Evolutionary conservation across 2,888 invertebrate species (phyloP), one percentile per base, ranked within the genome.

Genomic region (Drosophila cognata): DNA sequence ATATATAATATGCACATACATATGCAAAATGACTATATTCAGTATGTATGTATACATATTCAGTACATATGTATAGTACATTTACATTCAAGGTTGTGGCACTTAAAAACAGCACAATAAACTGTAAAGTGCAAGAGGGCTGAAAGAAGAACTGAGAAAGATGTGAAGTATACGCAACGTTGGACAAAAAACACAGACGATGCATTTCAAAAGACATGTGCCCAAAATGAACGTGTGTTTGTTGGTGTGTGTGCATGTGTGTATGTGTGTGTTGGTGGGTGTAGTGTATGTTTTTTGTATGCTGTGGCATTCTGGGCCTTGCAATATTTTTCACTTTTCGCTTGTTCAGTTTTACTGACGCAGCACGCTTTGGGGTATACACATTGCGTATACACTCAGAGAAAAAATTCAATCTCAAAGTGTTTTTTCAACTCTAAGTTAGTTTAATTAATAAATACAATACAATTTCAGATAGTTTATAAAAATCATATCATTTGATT

Each of bases 141-240:
- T 58, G 58, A 41, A 65, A 53, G 51, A 63, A 51, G 58, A 60
- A 16, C 46, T 16, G 46, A 46, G 21, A 70, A 61, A 82, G 66
- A 59, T 56, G 80, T 80, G 73, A 38, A 79, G 59, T 81, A 82
- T 82, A 89, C 81, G 83, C 85, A 81, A 62, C 62, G 81, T 78
- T 87, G 82, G 74, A 80, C 74, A 73, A 79, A 73, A 77, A 79
- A 68, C 68, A 79, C 84, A 77, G 68, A 57, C 76, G 48, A 73
- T 66, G 74, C 79, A 73, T 73, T 77, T 71, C 72, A 81, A 65
- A 59, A 64, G 59, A 79, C 64, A 68, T 51, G 56, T 38, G 46
- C 68, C 41, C 16, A 59, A 72, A 57, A 57, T 60, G 43, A 50
- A 46, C 21, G 7, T 21, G 13, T 46, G 21, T 13, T 5, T 5